Conservation (phyloP, 2,888 invertebrate species). For the Diogma glabrata region DNA sequence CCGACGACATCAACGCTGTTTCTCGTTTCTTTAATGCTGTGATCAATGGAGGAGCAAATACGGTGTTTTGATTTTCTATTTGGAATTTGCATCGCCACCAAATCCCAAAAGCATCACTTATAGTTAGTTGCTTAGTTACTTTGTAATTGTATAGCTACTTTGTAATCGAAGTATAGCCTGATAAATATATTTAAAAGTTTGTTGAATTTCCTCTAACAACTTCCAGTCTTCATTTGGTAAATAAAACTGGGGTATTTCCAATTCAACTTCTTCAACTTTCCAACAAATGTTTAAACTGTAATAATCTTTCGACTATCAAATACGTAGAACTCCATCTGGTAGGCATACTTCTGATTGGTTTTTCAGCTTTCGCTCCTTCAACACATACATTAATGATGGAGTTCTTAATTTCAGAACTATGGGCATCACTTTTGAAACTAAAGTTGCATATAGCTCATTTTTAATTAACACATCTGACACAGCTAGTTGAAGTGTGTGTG, state of each 20-base stretch:
- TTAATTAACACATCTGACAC: conserved; percentile 4
- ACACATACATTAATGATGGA: background rate
- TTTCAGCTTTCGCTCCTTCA: conserved; percentile 1
- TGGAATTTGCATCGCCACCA: background rate
- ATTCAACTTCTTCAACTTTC: background rate
- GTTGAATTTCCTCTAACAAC: background rate
- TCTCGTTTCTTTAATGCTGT: background rate
- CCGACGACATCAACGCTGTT: background rate
- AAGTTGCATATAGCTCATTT: background rate
- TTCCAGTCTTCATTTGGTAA: conserved; percentile 1
- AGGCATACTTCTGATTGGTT: conserved; percentile 2
- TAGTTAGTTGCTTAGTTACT: conserved; percentile 4
- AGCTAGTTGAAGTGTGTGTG: conserved; percentile 3
- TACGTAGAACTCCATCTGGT: conserved; percentile 5
- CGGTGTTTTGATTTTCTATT: background rate
- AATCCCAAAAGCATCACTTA: conserved; percentile 2
- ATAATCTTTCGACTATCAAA: background rate
- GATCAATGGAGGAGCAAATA: conserved; percentile 1
- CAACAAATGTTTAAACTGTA: background rate
- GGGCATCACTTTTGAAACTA: background rate
- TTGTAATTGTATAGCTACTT: too few relatives aligned
- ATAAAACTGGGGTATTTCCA: background rate
- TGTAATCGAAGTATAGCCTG: background rate
- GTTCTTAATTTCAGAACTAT: conserved; percentile 4
- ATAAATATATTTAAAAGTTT: conserved; percentile 3